These are phyloP conservation scores for Argyra leucocephala DNA, from an alignment of 2,888 invertebrate genomes.

Conservation along the genomic window DNA sequence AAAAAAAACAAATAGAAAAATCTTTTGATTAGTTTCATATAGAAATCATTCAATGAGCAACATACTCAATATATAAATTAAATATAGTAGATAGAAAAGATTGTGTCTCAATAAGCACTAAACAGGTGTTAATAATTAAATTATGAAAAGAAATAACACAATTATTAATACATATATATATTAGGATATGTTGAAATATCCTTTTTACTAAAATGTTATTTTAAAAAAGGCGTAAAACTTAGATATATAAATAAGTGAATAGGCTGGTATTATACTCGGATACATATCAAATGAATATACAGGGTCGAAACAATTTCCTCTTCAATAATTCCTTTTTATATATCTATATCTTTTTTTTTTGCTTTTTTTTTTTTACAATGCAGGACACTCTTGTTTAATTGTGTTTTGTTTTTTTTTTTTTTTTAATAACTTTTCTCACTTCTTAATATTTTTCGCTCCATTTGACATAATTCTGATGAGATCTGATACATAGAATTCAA, in stretches of 20 bases:
- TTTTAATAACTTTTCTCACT: background rate
- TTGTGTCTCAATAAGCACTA: background rate
- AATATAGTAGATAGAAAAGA: background rate
- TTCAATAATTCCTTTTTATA: background rate
- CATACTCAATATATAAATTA: no score
- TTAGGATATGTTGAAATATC: no score
- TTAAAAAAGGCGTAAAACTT: background rate
- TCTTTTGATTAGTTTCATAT: no score
- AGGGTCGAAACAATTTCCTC: background rate
- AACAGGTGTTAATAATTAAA: slow-evolving; percentile 6
- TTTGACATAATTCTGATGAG: slow-evolving; percentile 1
- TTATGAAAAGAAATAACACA: background rate
- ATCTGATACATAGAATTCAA: background rate
- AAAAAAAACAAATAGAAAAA: no score
- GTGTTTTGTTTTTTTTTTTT: background rate
- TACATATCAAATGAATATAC: background rate
- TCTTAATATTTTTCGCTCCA: background rate
- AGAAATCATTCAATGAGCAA: no score
- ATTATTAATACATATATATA: background rate
- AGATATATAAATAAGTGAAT: background rate
- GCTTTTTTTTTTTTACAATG: no score
- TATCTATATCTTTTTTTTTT: no score
- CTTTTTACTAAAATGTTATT: background rate
- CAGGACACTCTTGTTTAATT: no score
- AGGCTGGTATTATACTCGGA: background rate